phyloP scores from a whole-genome alignment of 2,797 vertebrate species.

The Gadopsis bispinosus region DNA sequence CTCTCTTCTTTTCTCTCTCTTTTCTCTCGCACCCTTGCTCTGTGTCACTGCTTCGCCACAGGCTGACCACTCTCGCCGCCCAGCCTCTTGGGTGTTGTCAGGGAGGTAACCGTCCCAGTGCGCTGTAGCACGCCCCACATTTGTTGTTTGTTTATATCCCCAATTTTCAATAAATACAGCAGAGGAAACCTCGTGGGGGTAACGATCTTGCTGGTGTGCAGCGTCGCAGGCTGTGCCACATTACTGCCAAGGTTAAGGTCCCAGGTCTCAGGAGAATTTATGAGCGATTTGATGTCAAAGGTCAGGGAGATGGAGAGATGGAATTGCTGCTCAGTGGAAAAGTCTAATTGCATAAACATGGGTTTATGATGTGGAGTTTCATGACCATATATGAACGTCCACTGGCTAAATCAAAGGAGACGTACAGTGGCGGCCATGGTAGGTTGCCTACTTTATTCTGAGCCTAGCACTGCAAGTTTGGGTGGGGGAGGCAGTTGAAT shows the following conservation, averaged over 20 bases:
- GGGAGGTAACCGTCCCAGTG: conserved; percentile 52
- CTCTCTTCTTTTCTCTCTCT: conserved; percentile 31
- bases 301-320: background rate
- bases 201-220: conserved; percentile 21
- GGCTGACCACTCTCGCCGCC: conserved; percentile 38
- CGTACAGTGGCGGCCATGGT: conserved; percentile 27
- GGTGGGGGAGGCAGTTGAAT: conserved; percentile 71
- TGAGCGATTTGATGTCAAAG: conserved; percentile 30
- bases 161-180: conserved; percentile 31
- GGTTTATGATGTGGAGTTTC: conserved; percentile 18
- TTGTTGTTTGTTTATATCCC: conserved; percentile 41
- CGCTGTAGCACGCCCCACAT: conserved; percentile 6
- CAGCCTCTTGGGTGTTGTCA: conserved; percentile 61
- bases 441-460: conserved; percentile 48
- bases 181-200: conserved; percentile 12
- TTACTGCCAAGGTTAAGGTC: conserved; percentile 17
- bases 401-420: conserved; percentile 40
- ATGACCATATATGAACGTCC: conserved; percentile 45
- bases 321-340: conserved; percentile 2
- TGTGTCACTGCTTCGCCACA: conserved; percentile 54
- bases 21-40: conserved; percentile 45
- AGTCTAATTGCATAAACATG: conserved; percentile 20
- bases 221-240: background rate
- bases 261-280: conserved; percentile 8
- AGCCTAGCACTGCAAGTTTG: conserved; percentile 59